Evolutionary conservation across 2,113 vertebrate species (phyloP), one percentile per base, ranked within the genome.

Genomic region (Patagioenas fasciata): DNA sequence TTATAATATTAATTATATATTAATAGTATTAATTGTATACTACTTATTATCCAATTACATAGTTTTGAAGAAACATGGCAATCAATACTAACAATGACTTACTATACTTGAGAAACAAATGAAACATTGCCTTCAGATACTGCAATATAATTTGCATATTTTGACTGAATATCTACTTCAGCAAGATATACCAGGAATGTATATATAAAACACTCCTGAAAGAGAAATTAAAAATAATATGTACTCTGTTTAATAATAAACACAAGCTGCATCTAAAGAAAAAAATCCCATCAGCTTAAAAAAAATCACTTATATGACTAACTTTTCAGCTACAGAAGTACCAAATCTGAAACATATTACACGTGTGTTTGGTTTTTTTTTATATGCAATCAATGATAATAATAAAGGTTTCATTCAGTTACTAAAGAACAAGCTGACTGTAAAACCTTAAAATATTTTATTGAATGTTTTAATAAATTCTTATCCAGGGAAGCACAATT

Each of bases 401-500:
- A 79, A 74, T 34, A 81, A 80, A 85, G 15, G 21, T 57, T 89
- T 23, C 40, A 8, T 60, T 70, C 72, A 62, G 7, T 74, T 93
- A 60, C 15, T 65, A 61, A 93, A 95, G 62, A 93, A 83, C 29
- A 95, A 95, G 34, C 9, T 54, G 4, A 44, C 83, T 67, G 23
- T 53, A 92, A 90, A 91, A 78, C 17, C 84, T 40, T 58, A 62
- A 88, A 48, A 84, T 20, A 78, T 53, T 93, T 91, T 85, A 83
- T 80, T 87, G 40, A 53, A 54, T 15, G 28, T 77, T 72, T 92
- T 48, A 67, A 44, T 69, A 54, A 61, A 73, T 70, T 92, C 38
- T 91, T 84, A 87, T 56, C 53, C 54, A 57, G 15, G 44, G 56
- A 61, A 70, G 21, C 36, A 66, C 15, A 48, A 40, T 61, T 38